A percentile compares a stretch with the other conserved stretches of the same genome.
Evolutionary conservation across 2,797 vertebrate species (phyloP).

Genomic region (Macrochelys suwanniensis): DNA sequence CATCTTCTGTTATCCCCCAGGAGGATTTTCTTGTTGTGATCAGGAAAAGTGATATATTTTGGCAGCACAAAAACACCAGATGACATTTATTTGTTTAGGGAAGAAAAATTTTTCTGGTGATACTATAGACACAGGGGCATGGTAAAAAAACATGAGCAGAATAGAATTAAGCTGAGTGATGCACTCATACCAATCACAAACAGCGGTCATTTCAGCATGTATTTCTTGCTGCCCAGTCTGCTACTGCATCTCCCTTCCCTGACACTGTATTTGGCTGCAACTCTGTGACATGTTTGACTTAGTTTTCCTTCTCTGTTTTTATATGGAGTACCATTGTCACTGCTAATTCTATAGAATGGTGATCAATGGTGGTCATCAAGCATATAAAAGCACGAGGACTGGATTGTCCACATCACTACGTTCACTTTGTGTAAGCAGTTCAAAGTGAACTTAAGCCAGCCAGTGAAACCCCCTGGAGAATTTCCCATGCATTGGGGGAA

Average conservation of each 20-base stretch:
- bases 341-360: background rate
- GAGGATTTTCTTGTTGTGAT: background rate
- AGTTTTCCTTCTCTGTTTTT: background rate
- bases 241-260: background rate
- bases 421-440: background rate
- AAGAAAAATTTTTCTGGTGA: background rate
- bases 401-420: background rate
- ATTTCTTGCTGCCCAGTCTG: background rate
- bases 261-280: background rate
- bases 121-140: background rate
- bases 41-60: background rate
- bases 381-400: background rate
- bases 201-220: background rate
- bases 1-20: constrained; percentile 1
- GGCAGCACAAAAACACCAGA: background rate
- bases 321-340: background rate
- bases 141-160: background rate
- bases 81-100: background rate
- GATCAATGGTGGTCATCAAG: background rate
- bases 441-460: background rate
- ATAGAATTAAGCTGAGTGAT: background rate
- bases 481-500: background rate
- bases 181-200: background rate
- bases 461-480: background rate
- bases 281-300: background rate